phyloP scores from a whole-genome alignment of 2,113 vertebrate species.

The Budorcas taxicolor region DNA sequence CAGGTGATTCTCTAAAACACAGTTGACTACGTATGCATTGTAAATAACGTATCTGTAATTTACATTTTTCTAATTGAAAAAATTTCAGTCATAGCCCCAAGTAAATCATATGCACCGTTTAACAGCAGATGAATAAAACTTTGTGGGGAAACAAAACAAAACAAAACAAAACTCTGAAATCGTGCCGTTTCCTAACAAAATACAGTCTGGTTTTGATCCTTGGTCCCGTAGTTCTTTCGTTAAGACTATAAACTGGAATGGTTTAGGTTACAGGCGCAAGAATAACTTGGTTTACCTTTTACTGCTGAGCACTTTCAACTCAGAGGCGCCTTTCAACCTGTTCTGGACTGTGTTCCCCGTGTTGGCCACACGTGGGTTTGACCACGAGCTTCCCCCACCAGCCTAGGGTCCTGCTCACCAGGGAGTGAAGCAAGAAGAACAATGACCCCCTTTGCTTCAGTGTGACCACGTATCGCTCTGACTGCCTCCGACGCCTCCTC shows the following conservation, averaged over 20 bases:
- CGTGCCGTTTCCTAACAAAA: not conserved
- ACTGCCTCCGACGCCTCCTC: no score
- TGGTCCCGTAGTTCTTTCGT: accelerated
- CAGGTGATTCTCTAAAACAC: not conserved
- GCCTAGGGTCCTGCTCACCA: not conserved
- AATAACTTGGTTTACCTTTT: not conserved
- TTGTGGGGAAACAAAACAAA: not conserved
- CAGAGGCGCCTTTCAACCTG: not conserved
- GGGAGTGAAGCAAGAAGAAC: accelerated
- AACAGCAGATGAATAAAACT: not conserved
- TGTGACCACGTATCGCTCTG: accelerated
- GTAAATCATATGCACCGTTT: not conserved
- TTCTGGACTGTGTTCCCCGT: accelerated
- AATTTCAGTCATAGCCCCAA: not conserved
- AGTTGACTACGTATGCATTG: accelerated
- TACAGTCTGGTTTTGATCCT: not conserved
- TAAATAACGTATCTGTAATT: not conserved
- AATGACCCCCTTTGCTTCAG: accelerated
- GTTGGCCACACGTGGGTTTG: accelerated
- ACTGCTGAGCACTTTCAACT: not conserved
- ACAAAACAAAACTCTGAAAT: not conserved
- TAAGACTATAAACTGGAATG: accelerated
- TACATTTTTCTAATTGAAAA: constrained; percentile 26
- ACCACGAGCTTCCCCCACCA: not conserved
- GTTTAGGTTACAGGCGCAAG: not conserved